Evolutionary conservation across 2,888 invertebrate species (phyloP).

Genomic region (Hirtodrosophila cameraria): DNA sequence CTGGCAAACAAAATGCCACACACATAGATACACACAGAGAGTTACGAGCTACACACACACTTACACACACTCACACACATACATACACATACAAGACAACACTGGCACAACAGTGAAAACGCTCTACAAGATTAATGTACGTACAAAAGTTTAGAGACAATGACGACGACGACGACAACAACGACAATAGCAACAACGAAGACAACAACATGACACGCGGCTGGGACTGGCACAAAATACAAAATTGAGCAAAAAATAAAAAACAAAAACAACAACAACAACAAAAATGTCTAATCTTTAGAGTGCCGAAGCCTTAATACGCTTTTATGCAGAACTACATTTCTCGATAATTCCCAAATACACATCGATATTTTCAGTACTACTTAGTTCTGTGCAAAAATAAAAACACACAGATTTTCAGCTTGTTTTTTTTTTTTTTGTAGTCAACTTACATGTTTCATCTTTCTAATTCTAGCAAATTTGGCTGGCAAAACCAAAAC

Average conservation of each 20-base stretch:
- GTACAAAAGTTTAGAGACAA: conserved; percentile 79
- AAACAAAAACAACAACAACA: conserved; percentile 1
- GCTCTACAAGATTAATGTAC: conserved; percentile 78
- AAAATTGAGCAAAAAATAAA: conserved; percentile 29
- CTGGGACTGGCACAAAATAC: conserved; percentile 42
- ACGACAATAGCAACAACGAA: conserved; percentile 36
- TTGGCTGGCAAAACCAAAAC: too few species aligned
- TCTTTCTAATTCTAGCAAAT: too few species aligned
- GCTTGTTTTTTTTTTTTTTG: too few species aligned
- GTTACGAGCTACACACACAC: conserved; percentile 26
- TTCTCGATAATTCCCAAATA: too few species aligned
- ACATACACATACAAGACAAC: conserved; percentile 16
- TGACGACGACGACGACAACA: conserved; percentile 66
- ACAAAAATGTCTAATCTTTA: too few species aligned
- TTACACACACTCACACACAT: conserved; percentile 11
- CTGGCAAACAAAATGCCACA: conserved; percentile 42
- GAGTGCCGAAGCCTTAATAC: conserved; percentile 5
- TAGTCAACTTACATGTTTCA: too few species aligned
- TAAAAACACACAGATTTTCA: too few species aligned
- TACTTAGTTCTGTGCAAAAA: too few species aligned
- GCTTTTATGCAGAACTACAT: conserved; percentile 10
- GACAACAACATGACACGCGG: conserved; percentile 61
- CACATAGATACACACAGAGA: conserved; percentile 3
- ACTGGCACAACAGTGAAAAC: conserved; percentile 63
- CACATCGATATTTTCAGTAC: too few species aligned